phyloP scores from a whole-genome alignment of 2,113 vertebrate genomes.

The Dromiciops gliroides region DNA sequence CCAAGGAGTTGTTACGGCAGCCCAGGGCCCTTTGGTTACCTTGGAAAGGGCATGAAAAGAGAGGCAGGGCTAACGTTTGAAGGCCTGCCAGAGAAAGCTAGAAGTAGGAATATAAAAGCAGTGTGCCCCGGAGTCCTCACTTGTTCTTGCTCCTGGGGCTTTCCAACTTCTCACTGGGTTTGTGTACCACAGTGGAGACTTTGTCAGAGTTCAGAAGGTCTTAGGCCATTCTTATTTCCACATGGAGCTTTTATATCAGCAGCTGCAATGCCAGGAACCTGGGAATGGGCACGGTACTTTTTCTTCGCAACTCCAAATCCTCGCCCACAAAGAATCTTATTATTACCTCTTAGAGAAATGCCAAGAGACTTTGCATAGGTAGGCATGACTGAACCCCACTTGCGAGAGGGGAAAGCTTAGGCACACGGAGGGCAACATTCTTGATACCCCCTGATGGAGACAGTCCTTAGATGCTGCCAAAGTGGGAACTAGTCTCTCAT shows the following conservation, averaged over 20 bases:
- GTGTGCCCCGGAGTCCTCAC: constrained; percentile 7
- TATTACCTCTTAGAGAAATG: background rate
- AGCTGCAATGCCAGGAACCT: background rate
- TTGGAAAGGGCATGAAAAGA: constrained; percentile 54
- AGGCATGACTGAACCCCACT: background rate
- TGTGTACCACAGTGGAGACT: constrained; percentile 14
- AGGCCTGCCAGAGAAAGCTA: constrained; percentile 57
- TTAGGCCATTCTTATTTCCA: constrained; percentile 29
- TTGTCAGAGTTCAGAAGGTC: constrained; percentile 30
- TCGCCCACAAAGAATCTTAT: background rate
- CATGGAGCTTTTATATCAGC: background rate
- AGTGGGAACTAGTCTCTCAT: constrained; percentile 3
- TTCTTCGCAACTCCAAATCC: background rate
- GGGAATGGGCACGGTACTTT: background rate
- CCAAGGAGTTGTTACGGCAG: constrained; percentile 59
- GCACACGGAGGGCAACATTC: background rate
- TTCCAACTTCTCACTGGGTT: constrained; percentile 42
- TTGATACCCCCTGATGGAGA: background rate
- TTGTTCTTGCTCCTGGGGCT: constrained; percentile 36
- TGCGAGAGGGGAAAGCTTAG: constrained; percentile 18
- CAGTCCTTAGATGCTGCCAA: background rate
- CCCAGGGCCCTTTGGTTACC: constrained; percentile 46
- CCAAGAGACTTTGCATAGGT: constrained; percentile 11
- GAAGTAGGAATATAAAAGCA: constrained; percentile 53
- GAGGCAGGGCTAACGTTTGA: constrained; percentile 50